A percentile compares a stretch with the other conserved stretches of the same genome.
phyloP scores from a whole-genome alignment of 64 coral and sea anemone genomes.

The Platygyra sinensis region DNA sequence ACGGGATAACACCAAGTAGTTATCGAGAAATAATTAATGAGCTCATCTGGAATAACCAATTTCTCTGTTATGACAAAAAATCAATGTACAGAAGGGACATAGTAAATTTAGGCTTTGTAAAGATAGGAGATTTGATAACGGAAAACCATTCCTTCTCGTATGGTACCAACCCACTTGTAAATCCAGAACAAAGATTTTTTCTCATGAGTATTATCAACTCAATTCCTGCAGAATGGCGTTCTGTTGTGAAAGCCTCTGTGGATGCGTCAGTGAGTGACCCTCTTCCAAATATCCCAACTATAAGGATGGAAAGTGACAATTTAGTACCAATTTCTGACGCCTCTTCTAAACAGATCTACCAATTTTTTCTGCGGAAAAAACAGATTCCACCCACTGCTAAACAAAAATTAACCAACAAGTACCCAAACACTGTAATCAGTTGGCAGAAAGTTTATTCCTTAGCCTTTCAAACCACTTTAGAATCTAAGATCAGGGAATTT shows the following conservation, averaged over 20 bases:
- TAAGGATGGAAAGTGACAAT: background rate
- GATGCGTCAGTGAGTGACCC: background rate
- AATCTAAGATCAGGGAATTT: too few species aligned
- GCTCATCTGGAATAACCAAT: background rate
- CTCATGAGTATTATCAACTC: too few species aligned
- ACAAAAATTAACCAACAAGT: constrained; percentile 1
- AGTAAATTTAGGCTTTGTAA: background rate
- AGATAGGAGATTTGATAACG: too few species aligned
- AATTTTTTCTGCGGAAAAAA: background rate
- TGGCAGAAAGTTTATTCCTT: too few species aligned
- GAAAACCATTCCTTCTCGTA: background rate
- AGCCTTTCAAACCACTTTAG: too few species aligned
- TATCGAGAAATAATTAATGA: too few species aligned
- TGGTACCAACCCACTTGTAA: background rate
- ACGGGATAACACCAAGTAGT: too few species aligned
- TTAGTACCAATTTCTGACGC: background rate
- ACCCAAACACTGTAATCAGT: background rate
- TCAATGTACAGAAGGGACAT: constrained; percentile 25
- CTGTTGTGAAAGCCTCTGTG: background rate
- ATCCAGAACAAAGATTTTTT: background rate
- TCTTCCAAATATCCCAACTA: background rate
- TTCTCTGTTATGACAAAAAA: constrained; percentile 10
- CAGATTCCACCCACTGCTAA: constrained; percentile 7
- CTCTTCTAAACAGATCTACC: background rate
- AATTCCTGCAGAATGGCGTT: background rate